Base-by-base conservation (phyloP, 2,797 vertebrate species). In the Pelochelys cantorii region DNA sequence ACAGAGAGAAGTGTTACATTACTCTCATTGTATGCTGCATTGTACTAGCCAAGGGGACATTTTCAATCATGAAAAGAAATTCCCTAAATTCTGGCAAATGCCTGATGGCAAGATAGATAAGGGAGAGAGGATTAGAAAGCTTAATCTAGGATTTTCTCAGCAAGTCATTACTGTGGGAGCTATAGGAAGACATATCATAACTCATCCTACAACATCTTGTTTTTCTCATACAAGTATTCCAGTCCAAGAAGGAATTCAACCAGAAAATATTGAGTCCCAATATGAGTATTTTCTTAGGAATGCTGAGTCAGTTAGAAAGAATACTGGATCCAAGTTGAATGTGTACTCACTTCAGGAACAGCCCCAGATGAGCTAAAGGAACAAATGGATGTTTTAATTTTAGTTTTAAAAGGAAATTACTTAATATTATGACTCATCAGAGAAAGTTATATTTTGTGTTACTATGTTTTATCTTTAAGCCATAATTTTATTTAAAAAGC, bases 381-480 rank as follows among this genome's bases (percentile, higher is more conserved):
- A 54, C 52, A 94, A 97, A 96, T 60, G 85, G 87, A 95, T n/a
- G 42, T 78, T 95, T 96, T 56, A 86, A 1, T 20, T 96, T 79
- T 94, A 90, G 94, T 97, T 97, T 96, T 92, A 94, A 91, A 96
- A 89, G 94, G 92, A 97, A 97, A 97, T 97, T 95, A 87, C 85
- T 97, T 95, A 95, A 92, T 95, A 95, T 96, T 96, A 93, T 97
- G 96, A 97, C 90, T 97, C 96, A 96, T 96, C 96, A 97, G 95
- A 95, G 92, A 88, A 96, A 94, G 87, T 93, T 96, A 90, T 92
- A 96, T 97, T 97, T 93, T 77, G 34, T 94, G 87, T 93, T 94
- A 95, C 83, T 85, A 79, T 95, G 78, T 84, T 96, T 96, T 93
- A 96, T 83, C 92, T 95, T 96, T 92, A 90, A 91, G 89, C 87